Evolutionary conservation across 1,140 invertebrate species (phyloP), one percentile per base, ranked within the genome.

Genomic region (Sipha flava): DNA sequence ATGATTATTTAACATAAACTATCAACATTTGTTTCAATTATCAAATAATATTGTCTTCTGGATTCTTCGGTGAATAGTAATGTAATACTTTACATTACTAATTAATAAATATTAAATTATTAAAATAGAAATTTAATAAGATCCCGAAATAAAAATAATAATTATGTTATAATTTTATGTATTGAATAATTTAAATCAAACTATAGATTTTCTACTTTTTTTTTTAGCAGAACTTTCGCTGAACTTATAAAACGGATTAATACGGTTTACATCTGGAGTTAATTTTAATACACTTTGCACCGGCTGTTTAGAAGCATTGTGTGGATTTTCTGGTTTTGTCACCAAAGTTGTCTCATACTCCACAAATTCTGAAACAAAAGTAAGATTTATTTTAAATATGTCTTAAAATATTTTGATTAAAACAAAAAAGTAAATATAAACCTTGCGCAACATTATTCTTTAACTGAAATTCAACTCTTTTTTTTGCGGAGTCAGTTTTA

Each of bases 241-340:
- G 5, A 73, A 73, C 26, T 77, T 77, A 75, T 80, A 80, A 37
- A 80, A 80, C 14, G 80, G 80, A 77, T 80, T 80, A 21, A 80
- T 66, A 14, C 68, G 70, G 31, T 29, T 75, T 21, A 26, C 16
- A 40, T 75, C 80, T 14, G 70, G 68, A 18, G 59, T 75, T n/a
- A 59, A 73, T 66, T 80, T 80, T 7, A 80, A 62, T 14, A 80
- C 72, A 37, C 80, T 45, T 14, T 57, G 57, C 4, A 59, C 21
- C 12, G 80, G 80, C 14, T 34, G 29, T 54, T 80, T 80, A 16
- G 54, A 52, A 4, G 68, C 70, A 66, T 77, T 29, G 9, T 62
- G 72, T 23, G 80, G 70, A 29, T 59, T 64, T 64, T 49, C n/a
- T 14, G 70, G 70, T 3, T 75, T 80, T n/a, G 54, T 62, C 6